phyloP scores from a whole-genome alignment of 2,888 invertebrate species.

The Metopia argyrocephala region DNA sequence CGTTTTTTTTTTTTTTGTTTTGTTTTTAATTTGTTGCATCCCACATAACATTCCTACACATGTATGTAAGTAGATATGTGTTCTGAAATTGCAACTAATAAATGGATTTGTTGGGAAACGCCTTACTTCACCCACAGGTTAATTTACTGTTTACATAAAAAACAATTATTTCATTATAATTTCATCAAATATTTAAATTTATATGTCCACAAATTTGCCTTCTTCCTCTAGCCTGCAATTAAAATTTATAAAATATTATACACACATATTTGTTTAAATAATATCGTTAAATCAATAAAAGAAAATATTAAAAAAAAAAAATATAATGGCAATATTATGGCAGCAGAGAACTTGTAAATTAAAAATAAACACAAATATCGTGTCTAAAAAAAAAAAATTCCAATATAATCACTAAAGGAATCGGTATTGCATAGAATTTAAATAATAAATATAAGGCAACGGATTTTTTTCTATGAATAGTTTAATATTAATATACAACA shows the following conservation, averaged over 20 bases:
- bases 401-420: too few species aligned
- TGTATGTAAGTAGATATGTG: too few species aligned
- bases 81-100: constrained; percentile 18
- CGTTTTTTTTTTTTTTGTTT: too few species aligned
- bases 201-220: neutral
- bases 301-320: constrained; percentile 21
- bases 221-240: constrained; percentile 15
- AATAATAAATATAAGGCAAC: too few species aligned
- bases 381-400: too few species aligned
- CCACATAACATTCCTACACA: too few species aligned
- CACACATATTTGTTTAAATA: constrained; percentile 32
- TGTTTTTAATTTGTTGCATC: too few species aligned
- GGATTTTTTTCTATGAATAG: too few species aligned
- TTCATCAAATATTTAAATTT: constrained; percentile 42
- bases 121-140: constrained; percentile 4
- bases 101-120: neutral
- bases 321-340: too few species aligned
- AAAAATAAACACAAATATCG: neutral
- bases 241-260: constrained; percentile 23
- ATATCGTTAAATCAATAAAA: constrained; percentile 55
- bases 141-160: constrained; percentile 47
- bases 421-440: too few species aligned
- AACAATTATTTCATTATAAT: constrained; percentile 51
- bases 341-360: too few species aligned
- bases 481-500: too few species aligned